Conservation (phyloP, 2,888 invertebrate species). For the Hydriomena furcata region DNA sequence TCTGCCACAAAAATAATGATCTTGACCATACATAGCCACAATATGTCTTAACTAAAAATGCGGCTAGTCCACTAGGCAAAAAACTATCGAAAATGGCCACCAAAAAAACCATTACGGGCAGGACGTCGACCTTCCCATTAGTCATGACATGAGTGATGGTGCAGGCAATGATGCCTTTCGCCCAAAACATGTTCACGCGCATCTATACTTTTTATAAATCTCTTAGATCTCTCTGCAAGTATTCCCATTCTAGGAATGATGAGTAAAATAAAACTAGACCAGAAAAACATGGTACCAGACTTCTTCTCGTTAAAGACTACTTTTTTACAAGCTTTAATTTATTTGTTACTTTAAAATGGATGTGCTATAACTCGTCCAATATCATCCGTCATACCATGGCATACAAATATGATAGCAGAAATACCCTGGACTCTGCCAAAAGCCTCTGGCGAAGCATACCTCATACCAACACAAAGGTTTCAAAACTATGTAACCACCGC, state of each 20-base stretch:
- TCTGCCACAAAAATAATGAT: conserved; percentile 32
- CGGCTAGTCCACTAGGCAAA: conserved; percentile 36
- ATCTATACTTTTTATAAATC: neutral
- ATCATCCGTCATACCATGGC: too few species aligned
- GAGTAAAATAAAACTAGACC: too few species aligned
- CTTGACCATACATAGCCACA: conserved; percentile 28
- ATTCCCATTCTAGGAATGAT: neutral
- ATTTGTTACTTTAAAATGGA: too few species aligned
- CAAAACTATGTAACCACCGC: conserved; percentile 18
- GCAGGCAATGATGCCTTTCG: conserved; percentile 37
- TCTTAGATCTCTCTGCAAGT: too few species aligned
- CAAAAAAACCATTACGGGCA: conserved; percentile 35
- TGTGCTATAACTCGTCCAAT: too few species aligned
- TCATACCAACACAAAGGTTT: conserved; percentile 24
- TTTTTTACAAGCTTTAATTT: too few species aligned
- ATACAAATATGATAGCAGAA: neutral
- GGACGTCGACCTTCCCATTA: conserved; percentile 39
- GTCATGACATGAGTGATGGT: conserved; percentile 40
- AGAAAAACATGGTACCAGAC: too few species aligned
- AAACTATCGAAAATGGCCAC: conserved; percentile 32
- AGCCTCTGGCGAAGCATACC: conserved; percentile 21
- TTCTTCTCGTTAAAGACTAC: too few species aligned
- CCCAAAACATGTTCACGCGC: conserved; percentile 37
- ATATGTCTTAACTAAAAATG: conserved; percentile 36
- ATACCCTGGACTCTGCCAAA: conserved; percentile 1